Conservation (phyloP, 2,797 vertebrate genomes). For the Sebastes nivosus region DNA sequence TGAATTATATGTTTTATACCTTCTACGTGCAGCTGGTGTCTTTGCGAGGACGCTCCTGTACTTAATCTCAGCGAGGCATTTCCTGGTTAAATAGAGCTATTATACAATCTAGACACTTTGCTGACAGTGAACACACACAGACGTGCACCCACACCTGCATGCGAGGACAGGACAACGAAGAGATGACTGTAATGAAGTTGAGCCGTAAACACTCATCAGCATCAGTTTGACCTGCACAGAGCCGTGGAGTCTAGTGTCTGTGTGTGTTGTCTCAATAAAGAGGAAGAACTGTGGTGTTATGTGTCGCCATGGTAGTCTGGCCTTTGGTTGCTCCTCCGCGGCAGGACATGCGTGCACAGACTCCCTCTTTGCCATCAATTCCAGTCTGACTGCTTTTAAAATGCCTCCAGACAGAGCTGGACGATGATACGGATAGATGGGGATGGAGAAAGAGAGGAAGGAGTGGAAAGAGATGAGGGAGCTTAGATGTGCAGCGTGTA, state of each 20-base stretch:
- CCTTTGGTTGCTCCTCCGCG: background rate
- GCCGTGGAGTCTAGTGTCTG: slow-evolving; percentile 1
- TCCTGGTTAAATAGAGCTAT: background rate
- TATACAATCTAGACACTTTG: background rate
- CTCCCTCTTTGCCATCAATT: slow-evolving; percentile 31
- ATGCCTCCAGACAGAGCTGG: slow-evolving; percentile 15
- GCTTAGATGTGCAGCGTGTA: background rate
- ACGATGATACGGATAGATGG: background rate
- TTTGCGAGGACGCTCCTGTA: background rate
- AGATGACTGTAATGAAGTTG: slow-evolving; percentile 24
- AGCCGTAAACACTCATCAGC: slow-evolving; percentile 49
- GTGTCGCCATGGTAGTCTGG: slow-evolving; percentile 28
- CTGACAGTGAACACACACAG: background rate
- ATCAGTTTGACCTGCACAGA: slow-evolving; percentile 6
- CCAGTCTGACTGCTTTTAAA: slow-evolving; percentile 45
- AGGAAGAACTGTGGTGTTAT: slow-evolving; percentile 25
- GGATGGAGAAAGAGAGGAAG: background rate
- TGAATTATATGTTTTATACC: background rate
- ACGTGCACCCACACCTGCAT: background rate
- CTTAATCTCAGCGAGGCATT: background rate
- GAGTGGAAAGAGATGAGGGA: background rate
- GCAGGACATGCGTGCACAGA: background rate
- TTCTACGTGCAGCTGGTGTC: background rate
- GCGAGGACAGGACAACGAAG: background rate
- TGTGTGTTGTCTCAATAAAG: slow-evolving; percentile 48